Evolutionary conservation across 2,888 invertebrate species (phyloP).

Genomic region (Achlya flavicornis): DNA sequence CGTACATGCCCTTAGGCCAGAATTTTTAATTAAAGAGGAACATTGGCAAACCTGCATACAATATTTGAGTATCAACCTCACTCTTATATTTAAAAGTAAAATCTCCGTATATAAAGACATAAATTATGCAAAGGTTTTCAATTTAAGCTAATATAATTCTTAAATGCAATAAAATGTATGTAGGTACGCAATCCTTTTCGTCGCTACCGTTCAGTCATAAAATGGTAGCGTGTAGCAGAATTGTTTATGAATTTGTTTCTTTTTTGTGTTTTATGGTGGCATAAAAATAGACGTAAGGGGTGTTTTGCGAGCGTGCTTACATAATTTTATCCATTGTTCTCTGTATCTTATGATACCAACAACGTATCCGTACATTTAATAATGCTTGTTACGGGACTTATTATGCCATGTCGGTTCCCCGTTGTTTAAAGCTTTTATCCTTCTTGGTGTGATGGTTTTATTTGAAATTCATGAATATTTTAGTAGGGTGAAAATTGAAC

Average conservation of each 20-base stretch:
- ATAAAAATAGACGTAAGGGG: background rate
- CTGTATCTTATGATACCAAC: background rate
- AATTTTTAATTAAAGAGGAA: background rate
- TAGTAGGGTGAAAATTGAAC: too few relatives aligned
- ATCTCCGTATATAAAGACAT: background rate
- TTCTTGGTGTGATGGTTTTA: background rate
- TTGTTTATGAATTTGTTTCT: background rate
- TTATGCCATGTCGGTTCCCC: background rate
- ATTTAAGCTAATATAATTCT: background rate
- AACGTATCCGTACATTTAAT: background rate
- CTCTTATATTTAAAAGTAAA: background rate
- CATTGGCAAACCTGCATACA: background rate
- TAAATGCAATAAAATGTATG: background rate
- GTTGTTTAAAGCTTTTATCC: background rate
- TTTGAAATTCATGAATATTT: background rate
- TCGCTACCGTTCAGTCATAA: background rate
- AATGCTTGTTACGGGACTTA: background rate
- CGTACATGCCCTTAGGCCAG: background rate
- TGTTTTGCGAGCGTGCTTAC: background rate
- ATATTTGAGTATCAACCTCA: background rate
- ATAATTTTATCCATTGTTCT: background rate
- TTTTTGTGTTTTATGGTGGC: background rate
- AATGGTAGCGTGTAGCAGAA: background rate
- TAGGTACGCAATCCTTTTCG: background rate
- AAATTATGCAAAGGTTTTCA: background rate